Evolutionary conservation across 2,113 vertebrate species (phyloP).

Genomic region (Indicator indicator): DNA sequence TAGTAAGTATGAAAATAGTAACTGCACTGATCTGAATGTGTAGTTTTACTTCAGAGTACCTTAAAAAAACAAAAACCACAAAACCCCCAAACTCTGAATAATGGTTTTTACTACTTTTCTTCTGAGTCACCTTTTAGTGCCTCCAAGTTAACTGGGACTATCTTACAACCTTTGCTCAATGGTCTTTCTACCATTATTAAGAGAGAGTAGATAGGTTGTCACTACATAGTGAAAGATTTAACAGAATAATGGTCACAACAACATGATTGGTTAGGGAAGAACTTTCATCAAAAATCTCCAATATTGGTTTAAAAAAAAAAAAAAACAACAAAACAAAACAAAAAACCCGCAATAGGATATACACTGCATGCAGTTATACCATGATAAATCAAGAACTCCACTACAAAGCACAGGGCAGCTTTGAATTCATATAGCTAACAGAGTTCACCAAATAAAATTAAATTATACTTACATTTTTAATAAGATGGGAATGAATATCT

Average conservation of each 20-base stretch:
- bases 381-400: fast-evolving
- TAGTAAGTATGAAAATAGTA: neutral
- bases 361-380: neutral
- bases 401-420: neutral
- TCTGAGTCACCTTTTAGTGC: neutral
- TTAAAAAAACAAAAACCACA: neutral
- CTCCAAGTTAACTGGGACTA: neutral
- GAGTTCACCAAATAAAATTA: neutral
- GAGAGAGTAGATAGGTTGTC: neutral
- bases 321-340: neutral
- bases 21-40: neutral
- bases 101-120: neutral
- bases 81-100: neutral
- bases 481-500: neutral
- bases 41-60: neutral
- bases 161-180: neutral
- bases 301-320: neutral
- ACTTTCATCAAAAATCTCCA: neutral
- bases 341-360: neutral
- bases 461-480: neutral
- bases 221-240: neutral
- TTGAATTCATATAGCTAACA: neutral
- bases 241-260: neutral
- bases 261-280: neutral
- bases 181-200: neutral